A percentile compares a stretch with the other conserved stretches of the same genome.
These are phyloP conservation scores for Motacilla tschutschensis DNA, from an alignment of 2,113 vertebrate species.

Conservation along the genomic window DNA sequence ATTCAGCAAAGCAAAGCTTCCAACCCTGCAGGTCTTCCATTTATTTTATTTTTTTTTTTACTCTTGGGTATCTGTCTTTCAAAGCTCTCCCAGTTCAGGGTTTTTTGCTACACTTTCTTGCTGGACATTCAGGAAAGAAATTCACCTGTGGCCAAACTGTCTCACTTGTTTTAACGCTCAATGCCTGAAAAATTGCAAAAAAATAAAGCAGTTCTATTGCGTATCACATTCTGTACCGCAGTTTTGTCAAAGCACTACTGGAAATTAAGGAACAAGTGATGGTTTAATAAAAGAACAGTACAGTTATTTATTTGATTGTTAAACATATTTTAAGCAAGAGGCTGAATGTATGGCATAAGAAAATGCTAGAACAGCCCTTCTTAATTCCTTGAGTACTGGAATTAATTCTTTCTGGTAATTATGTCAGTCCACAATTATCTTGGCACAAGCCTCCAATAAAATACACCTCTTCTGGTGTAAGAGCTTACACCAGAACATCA, in stretches of 20 bases:
- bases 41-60: not conserved
- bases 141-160: not conserved
- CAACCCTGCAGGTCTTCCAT: not conserved
- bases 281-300: not conserved
- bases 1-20: slow-evolving; percentile 48
- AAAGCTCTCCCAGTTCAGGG: not conserved
- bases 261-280: not conserved
- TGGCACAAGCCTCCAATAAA: not conserved
- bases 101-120: not conserved
- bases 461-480: too few relatives aligned
- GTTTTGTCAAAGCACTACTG: not conserved
- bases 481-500: not conserved
- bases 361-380: not conserved
- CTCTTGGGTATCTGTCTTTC: not conserved
- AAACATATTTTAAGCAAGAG: not conserved
- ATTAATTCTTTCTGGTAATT: not conserved
- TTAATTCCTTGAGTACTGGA: not conserved
- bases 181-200: not conserved
- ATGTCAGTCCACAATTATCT: not conserved
- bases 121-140: not conserved
- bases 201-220: not conserved
- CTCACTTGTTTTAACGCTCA: not conserved
- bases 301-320: not conserved
- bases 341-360: not conserved
- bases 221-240: not conserved